Evolutionary conservation across 2,113 vertebrate genomes (phyloP).

Genomic region (Xerus inauris): DNA sequence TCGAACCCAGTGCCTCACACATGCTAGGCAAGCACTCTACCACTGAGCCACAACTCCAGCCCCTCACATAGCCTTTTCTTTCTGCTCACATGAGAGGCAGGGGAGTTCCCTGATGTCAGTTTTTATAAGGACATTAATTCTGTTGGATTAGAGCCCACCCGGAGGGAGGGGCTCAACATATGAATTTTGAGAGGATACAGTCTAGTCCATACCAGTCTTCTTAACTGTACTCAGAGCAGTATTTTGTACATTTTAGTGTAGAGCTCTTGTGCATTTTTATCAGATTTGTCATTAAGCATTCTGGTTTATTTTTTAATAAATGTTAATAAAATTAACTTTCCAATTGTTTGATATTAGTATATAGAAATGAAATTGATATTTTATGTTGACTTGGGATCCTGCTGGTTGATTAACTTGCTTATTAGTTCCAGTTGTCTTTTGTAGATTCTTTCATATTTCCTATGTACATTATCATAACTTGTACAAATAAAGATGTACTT

Average conservation of each 20-base stretch:
- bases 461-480: not conserved
- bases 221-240: not conserved
- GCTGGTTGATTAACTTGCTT: not conserved
- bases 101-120: not conserved
- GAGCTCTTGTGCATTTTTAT: not conserved
- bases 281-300: not conserved
- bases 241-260: not conserved
- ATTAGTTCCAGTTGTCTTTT: not conserved
- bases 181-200: too few species aligned
- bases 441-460: not conserved
- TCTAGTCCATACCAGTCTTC: not conserved
- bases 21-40: too few species aligned
- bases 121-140: not conserved
- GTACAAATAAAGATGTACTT: not conserved
- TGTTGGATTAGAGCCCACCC: too few species aligned
- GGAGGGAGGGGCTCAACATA: not conserved
- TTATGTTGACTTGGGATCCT: not conserved
- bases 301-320: not conserved
- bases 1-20: too few species aligned
- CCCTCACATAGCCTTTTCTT: too few species aligned
- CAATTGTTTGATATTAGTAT: not conserved
- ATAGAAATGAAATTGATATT: not conserved
- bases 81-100: rapidly evolving
- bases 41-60: too few species aligned
- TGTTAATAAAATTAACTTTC: not conserved